These are phyloP conservation scores for Capitella teleta DNA, from an alignment of 1,140 invertebrate species.

Conservation along the genomic window DNA sequence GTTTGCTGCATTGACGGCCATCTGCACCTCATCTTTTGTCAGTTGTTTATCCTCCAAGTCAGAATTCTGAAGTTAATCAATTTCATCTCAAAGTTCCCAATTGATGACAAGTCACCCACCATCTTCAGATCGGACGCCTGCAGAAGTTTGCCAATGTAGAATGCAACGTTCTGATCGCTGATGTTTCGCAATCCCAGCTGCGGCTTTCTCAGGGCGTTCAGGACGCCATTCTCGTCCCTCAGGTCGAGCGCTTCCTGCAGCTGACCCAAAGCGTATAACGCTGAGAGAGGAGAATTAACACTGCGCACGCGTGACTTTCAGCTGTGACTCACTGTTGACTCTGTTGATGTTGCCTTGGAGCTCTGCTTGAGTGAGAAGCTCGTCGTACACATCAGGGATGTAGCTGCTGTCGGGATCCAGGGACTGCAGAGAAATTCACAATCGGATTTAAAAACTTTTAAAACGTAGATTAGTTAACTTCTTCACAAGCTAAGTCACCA, in stretches of 20 bases:
- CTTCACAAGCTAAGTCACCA: too few species aligned
- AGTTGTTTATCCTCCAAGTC: slow-evolving; percentile 19
- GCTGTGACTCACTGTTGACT: slow-evolving; percentile 50
- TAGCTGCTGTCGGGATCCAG: slow-evolving; percentile 56
- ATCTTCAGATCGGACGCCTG: background rate
- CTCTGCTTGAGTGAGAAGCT: slow-evolving; percentile 61
- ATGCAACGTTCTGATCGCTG: slow-evolving; percentile 29
- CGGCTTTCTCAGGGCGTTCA: slow-evolving; percentile 39
- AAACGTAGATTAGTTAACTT: too few species aligned
- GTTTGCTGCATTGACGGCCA: slow-evolving; percentile 31
- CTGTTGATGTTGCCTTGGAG: slow-evolving; percentile 62
- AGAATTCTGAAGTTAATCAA: background rate
- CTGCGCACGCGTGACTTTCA: too few species aligned
- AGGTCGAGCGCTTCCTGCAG: slow-evolving; percentile 50
- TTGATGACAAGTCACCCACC: background rate
- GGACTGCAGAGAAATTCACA: slow-evolving; percentile 37
- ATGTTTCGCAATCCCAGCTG: slow-evolving; percentile 30
- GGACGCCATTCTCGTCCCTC: slow-evolving; percentile 35
- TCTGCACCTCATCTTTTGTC: slow-evolving; percentile 37
- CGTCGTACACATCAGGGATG: slow-evolving; percentile 62
- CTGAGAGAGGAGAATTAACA: too few species aligned
- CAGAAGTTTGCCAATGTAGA: slow-evolving; percentile 21
- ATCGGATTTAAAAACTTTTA: too few species aligned
- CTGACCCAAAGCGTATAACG: slow-evolving; percentile 43
- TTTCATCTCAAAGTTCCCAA: background rate